A percentile compares a stretch with the other conserved stretches of the same genome.
phyloP scores from a whole-genome alignment of 2,113 vertebrate genomes.

The Toxostoma redivivum region DNA sequence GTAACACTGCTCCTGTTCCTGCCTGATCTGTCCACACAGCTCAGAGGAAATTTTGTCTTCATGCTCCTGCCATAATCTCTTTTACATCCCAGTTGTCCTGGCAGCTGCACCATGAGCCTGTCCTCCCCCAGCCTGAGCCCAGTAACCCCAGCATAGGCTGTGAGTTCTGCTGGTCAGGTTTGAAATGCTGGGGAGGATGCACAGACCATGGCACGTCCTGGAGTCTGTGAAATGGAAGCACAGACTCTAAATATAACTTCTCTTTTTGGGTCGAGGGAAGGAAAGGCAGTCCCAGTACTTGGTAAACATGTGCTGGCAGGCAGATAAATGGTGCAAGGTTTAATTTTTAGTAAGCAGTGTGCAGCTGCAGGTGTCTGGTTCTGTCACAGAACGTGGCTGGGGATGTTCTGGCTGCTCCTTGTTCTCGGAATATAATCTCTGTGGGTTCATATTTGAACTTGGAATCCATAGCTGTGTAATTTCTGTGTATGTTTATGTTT shows the following conservation, averaged over 20 bases:
- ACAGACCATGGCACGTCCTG: not conserved
- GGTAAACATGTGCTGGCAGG: constrained; percentile 32
- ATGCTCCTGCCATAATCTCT: not conserved
- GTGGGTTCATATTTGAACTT: not conserved
- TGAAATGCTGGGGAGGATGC: not conserved
- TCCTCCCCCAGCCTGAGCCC: not conserved
- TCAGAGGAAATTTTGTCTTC: not conserved
- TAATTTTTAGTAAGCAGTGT: not conserved
- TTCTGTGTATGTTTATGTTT: constrained; percentile 32
- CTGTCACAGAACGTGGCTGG: not conserved
- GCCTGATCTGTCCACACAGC: not conserved
- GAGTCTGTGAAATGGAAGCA: not conserved
- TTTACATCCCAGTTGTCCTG: not conserved
- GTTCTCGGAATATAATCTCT: not conserved
- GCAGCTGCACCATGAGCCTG: not conserved
- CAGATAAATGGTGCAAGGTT: not conserved
- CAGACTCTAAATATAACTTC: not conserved
- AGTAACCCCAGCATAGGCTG: not conserved
- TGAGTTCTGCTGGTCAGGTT: not conserved
- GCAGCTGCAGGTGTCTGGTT: constrained; percentile 4
- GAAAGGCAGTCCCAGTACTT: not conserved
- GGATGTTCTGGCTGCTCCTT: not conserved
- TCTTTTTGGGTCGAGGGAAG: not conserved
- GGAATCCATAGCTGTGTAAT: not conserved
- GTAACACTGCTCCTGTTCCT: not conserved